Evolutionary conservation across 2,797 vertebrate species (phyloP), one percentile per base, ranked within the genome.

Genomic region (Pitangus sulphuratus): DNA sequence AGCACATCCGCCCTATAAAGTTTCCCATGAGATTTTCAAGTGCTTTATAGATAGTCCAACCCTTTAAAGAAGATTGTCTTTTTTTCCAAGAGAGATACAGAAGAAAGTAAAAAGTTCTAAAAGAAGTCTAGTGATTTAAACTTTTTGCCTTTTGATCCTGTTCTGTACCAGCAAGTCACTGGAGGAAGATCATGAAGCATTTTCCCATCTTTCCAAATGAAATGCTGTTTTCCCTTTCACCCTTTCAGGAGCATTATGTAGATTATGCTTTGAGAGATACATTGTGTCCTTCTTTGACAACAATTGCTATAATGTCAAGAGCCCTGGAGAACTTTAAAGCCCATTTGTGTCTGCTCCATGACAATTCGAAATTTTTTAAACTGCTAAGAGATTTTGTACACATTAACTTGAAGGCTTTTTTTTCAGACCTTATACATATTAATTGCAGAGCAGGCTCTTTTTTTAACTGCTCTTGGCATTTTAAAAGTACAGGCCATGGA

Each of bases 231-330:
- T 70, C 7, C 16, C 5, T 71, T 84, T 20, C 42, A 80, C 33
- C 21, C 39, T 81, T 89, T 47, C 4, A 6, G 51, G 3, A 70
- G 2, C 37, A 48, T 77, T 77, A 78, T 47, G 72, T 42, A 87
- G 60, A 84, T 88, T 81, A 26, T 75, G 30, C 75, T 77, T 75
- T 57, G 45, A 87, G 76, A 87, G 76, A 83, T 16, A 42, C 10
- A 8, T 71, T 48, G 16, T 7, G 10, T 47, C 45, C 70, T 68
- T 60, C 45, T 79, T 71, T 81, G 57, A 71, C 37, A 74, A 60
- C 51, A 95, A 57, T 5, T 26, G 22, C 75, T 78, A 64, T 74
- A 89, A 92, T 35, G 76, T 93, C 83, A 90, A 96, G 79, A 69
- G 65, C 72, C 58, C 40, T 89, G 64, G 33, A 89, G 84, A 83